Percentiles rank a stretch among this genome's conserved stretches.
These are phyloP conservation scores for Leucoraja ocellata DNA, from an alignment of 2,797 vertebrate species.

Conservation along the genomic window DNA sequence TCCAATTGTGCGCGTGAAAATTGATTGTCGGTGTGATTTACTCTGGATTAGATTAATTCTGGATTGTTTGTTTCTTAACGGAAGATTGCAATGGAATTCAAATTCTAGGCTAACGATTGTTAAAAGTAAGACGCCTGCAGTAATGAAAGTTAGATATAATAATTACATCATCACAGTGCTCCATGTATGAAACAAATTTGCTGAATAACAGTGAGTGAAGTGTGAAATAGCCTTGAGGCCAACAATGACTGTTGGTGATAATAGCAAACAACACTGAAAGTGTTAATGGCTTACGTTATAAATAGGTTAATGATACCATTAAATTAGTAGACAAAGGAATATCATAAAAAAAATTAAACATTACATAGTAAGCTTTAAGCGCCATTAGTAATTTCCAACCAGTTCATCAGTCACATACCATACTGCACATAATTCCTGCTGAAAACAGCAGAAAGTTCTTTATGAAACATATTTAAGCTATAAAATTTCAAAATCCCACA, in stretches of 20 bases:
- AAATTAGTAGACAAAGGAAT: conserved; percentile 13
- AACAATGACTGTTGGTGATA: not conserved
- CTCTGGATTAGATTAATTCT: too few species aligned
- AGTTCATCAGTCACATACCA: conserved; percentile 7
- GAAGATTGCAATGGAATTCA: too few species aligned
- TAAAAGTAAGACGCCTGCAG: not conserved
- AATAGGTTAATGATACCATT: not conserved
- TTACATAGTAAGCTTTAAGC: not conserved
- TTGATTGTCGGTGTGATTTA: too few species aligned
- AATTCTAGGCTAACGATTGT: not conserved
- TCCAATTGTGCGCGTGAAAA: too few species aligned
- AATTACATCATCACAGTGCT: not conserved
- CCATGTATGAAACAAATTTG: not conserved
- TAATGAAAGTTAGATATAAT: not conserved
- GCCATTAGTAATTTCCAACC: conserved; percentile 1
- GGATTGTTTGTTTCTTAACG: too few species aligned
- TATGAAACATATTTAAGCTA: conserved; percentile 1
- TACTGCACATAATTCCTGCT: conserved; percentile 3
- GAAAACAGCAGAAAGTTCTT: conserved; percentile 29
- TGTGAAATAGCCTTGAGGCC: not conserved
- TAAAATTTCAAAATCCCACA: not conserved
- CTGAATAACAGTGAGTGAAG: not conserved
- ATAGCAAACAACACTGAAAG: conserved; percentile 18
- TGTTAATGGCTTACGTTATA: not conserved
- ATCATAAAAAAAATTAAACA: not conserved